These are phyloP conservation scores for Cybosia mesomella DNA, from an alignment of 2,888 invertebrate genomes.

Conservation along the genomic window DNA sequence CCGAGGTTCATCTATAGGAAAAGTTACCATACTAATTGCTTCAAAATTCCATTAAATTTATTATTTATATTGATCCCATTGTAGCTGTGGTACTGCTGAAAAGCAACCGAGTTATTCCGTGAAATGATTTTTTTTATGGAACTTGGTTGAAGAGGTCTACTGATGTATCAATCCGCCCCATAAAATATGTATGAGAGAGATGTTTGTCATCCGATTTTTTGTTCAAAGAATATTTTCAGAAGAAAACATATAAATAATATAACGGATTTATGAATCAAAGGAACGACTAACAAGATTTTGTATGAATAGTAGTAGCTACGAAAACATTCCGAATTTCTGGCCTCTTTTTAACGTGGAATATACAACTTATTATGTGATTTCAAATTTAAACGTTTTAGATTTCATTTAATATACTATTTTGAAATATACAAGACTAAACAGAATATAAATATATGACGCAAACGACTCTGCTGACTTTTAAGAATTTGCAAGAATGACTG, in stretches of 20 bases:
- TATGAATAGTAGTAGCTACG: not conserved
- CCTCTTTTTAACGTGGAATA: not conserved
- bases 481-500: not conserved
- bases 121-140: not conserved
- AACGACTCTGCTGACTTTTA: not conserved
- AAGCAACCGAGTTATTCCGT: not conserved
- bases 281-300: conserved; percentile 13
- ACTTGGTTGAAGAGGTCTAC: not conserved
- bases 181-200: conserved; percentile 11
- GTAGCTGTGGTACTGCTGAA: not conserved
- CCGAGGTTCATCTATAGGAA: too few species aligned
- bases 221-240: conserved; percentile 6
- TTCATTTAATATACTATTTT: not conserved
- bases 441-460: not conserved
- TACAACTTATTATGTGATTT: not conserved
- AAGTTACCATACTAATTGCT: too few species aligned
- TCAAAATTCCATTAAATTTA: too few species aligned
- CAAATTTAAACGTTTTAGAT: not conserved
- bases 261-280: conserved; percentile 26
- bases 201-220: conserved; percentile 9
- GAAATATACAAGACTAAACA: not conserved
- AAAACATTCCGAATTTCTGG: not conserved
- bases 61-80: too few species aligned
- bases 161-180: conserved; percentile 3
- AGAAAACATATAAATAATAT: conserved; percentile 9